These are phyloP conservation scores for Scolopax mira DNA, from an alignment of 2,113 vertebrate genomes.

Conservation along the genomic window DNA sequence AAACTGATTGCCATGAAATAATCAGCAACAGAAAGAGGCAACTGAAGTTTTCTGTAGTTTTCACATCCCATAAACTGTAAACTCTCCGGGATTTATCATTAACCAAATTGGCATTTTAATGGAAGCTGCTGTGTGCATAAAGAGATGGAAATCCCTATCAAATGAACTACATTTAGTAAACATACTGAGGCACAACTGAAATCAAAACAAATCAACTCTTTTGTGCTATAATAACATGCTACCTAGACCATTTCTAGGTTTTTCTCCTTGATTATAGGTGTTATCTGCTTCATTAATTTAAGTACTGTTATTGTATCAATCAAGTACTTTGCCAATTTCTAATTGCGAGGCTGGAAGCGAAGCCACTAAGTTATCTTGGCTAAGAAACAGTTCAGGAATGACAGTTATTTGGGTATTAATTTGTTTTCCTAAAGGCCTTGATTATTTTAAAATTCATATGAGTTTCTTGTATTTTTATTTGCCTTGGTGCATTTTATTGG, in stretches of 20 bases:
- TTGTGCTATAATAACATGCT: background rate
- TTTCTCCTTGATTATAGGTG: slow-evolving; percentile 1
- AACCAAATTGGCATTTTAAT: background rate
- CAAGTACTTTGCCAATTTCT: slow-evolving; percentile 11
- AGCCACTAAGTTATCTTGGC: slow-evolving; percentile 3
- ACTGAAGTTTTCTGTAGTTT: background rate
- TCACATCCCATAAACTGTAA: background rate
- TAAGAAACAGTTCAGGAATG: background rate
- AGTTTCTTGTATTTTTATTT: background rate
- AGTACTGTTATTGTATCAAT: slow-evolving; percentile 10
- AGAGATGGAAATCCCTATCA: background rate
- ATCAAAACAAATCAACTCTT: slow-evolving; percentile 23
- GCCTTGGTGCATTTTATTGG: background rate
- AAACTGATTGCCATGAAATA: background rate
- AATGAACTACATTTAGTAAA: background rate
- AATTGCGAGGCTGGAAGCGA: slow-evolving; percentile 19
- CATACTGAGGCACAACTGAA: background rate
- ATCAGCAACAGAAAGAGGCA: background rate
- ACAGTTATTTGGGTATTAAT: slow-evolving; percentile 13
- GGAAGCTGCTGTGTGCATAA: background rate
- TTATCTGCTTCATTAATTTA: slow-evolving; percentile 37
- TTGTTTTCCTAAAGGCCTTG: slow-evolving; percentile 4
- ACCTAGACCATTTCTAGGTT: slow-evolving; percentile 4
- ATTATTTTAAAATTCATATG: background rate
- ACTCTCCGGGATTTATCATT: background rate